A percentile compares a stretch with the other conserved stretches of the same genome.
Conservation (phyloP, 2,113 vertebrate species). For the Paratilapia polleni region DNA sequence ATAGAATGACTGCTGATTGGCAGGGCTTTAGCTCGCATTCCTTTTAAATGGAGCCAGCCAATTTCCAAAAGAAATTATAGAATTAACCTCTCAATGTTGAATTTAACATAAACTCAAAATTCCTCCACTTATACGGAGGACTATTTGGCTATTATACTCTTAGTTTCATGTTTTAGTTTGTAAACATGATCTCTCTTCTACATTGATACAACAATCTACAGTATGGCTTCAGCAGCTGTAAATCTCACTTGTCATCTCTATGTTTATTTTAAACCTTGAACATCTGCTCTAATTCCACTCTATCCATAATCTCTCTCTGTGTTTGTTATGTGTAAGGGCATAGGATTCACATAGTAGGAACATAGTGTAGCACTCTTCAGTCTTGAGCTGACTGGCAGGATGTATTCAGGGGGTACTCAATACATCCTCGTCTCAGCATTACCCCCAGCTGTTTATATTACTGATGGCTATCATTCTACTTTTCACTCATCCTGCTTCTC, state of each 20-base stretch:
- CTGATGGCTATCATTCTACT: constrained; percentile 51
- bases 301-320: constrained; percentile 12
- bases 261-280: constrained; percentile 44
- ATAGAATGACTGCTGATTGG: constrained; percentile 3
- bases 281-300: constrained; percentile 26
- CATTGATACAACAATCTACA: background rate
- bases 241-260: constrained; percentile 18
- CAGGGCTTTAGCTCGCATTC: background rate
- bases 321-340: constrained; percentile 1
- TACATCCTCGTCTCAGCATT: background rate
- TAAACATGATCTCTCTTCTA: background rate
- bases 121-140: background rate
- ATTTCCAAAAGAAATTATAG: background rate
- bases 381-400: background rate
- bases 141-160: background rate
- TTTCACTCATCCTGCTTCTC: constrained; percentile 41
- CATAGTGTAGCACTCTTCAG: constrained; percentile 16
- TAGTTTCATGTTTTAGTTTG: background rate
- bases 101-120: background rate
- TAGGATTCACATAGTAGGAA: constrained; percentile 15
- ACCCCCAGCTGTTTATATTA: constrained; percentile 52
- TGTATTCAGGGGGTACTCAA: constrained; percentile 20
- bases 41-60: background rate
- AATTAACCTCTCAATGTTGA: background rate
- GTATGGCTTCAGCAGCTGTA: background rate